Evolutionary conservation across 2,888 invertebrate genomes (phyloP).

Genomic region (Eretmocerus hayati): DNA sequence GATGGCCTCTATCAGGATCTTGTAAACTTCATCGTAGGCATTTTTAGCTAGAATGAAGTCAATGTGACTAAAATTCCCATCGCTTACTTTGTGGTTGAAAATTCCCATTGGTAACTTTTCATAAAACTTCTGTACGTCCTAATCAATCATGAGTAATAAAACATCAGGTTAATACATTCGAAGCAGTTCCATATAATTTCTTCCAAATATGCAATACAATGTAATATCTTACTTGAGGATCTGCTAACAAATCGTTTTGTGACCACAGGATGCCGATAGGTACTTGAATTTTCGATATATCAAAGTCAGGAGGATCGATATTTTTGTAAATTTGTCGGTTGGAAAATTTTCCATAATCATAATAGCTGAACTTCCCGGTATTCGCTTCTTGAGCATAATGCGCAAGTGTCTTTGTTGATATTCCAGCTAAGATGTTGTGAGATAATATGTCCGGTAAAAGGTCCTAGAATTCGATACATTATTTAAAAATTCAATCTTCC

Average conservation of each 20-base stretch:
- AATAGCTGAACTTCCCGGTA: slow-evolving; percentile 57
- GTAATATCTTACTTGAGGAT: slow-evolving; percentile 51
- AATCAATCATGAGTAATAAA: slow-evolving; percentile 19
- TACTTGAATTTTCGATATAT: slow-evolving; percentile 55
- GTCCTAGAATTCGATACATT: slow-evolving; percentile 23
- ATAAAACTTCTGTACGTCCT: slow-evolving; percentile 57
- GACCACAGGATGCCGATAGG: slow-evolving; percentile 62
- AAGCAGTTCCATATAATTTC: neutral
- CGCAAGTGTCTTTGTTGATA: slow-evolving; percentile 63
- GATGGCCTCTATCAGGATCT: slow-evolving; percentile 48
- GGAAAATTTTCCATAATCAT: slow-evolving; percentile 59
- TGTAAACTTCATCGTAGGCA: slow-evolving; percentile 56
- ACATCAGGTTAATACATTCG: neutral
- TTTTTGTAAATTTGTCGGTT: slow-evolving; percentile 57
- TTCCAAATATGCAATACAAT: too few species aligned
- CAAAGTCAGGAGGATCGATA: slow-evolving; percentile 56
- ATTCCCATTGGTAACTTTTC: slow-evolving; percentile 50
- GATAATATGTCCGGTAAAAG: slow-evolving; percentile 61
- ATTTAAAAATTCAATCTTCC: neutral
- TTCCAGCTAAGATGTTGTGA: slow-evolving; percentile 65
- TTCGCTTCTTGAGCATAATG: slow-evolving; percentile 64
- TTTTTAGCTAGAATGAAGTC: slow-evolving; percentile 66
- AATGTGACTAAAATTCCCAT: slow-evolving; percentile 63
- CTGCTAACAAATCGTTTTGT: slow-evolving; percentile 67
- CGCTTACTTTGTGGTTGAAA: slow-evolving; percentile 53